Evolutionary conservation across 2,888 invertebrate genomes (phyloP), one percentile per base, ranked within the genome.

Genomic region (Pilophorus perplexus): DNA sequence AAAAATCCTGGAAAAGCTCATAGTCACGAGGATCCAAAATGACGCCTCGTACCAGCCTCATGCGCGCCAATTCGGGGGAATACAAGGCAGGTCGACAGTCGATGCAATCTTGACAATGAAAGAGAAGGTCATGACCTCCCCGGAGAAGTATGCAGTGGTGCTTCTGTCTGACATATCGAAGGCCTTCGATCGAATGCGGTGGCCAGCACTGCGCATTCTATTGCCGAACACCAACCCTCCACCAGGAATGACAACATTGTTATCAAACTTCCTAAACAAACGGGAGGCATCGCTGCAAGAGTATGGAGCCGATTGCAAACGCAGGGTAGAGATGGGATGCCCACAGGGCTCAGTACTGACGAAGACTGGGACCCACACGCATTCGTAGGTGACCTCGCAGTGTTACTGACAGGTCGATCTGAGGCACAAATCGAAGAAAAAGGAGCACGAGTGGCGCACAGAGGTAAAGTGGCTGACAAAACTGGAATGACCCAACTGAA

Each of bases 271-370:
- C 12, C 33, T 33, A 12, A 12, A 33, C 12, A 12, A 33, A 12
- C 33, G 33, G 6, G 12, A 12, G 12, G 33, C 33, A 6, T 8
- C 33, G 12, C 33, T 33, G 6, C 12, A 33, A 6, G 33, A 33
- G 6, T 33, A 33, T 33, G 33, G 33, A 8, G 33, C 14, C 42
- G 5, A 14, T 5, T 42, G 50, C 22, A 6, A 14, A 5, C 6
- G 42, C 4, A 42, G 33, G n/a, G 33, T 55, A 5, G 33, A 33
- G 10, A 55, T 22, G 55, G 55, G 55, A 4, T 28, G 55, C 33
- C 55, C 55, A 5, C 55, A 55, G 55, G 55, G 55, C 8, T 55
- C 55, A 16, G 55, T 55, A 37, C 55, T 33, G 3, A 20, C 6
- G 33, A 8, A n/a, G 12, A n/a, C 18, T 8, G 27, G 5, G 55